Percentiles rank a stretch among this genome's conserved stretches.
Conservation (phyloP, 2,113 vertebrate species). For the Apaloderma vittatum region DNA sequence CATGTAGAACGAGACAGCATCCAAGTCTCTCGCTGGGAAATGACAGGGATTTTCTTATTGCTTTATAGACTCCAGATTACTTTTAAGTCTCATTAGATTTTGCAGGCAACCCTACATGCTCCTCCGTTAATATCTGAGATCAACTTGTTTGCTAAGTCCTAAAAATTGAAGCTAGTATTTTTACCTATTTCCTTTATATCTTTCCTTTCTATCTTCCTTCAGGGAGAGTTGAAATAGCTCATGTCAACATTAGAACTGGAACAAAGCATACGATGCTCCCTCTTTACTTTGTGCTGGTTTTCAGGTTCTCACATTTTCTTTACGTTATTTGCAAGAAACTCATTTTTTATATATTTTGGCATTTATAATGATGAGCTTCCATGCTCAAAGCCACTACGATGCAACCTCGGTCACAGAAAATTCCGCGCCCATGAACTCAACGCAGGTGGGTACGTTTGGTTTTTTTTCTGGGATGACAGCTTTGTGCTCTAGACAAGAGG, state of each 20-base stretch:
- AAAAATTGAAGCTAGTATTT: not conserved
- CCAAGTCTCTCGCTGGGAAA: constrained; percentile 63
- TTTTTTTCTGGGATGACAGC: not conserved
- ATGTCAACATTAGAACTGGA: not conserved
- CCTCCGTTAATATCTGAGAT: not conserved
- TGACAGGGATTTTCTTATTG: constrained; percentile 72
- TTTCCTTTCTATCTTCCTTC: not conserved
- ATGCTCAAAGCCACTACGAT: not conserved
- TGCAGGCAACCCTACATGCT: not conserved
- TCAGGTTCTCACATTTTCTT: not conserved
- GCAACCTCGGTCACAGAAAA: not conserved
- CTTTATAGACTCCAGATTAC: constrained; percentile 26
- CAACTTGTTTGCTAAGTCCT: not conserved
- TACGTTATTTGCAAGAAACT: not conserved
- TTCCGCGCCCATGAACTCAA: not conserved
- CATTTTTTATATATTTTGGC: not conserved
- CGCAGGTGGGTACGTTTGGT: too few species aligned
- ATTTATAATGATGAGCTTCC: not conserved
- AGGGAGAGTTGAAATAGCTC: rapidly evolving
- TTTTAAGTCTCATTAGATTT: constrained; percentile 43
- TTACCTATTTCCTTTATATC: not conserved
- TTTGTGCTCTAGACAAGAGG: not conserved
- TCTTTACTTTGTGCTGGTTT: not conserved
- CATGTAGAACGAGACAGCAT: constrained; percentile 72
- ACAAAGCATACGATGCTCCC: not conserved